These are phyloP conservation scores for Aegotheles bennettii DNA, from an alignment of 2,113 vertebrate genomes.

Conservation along the genomic window DNA sequence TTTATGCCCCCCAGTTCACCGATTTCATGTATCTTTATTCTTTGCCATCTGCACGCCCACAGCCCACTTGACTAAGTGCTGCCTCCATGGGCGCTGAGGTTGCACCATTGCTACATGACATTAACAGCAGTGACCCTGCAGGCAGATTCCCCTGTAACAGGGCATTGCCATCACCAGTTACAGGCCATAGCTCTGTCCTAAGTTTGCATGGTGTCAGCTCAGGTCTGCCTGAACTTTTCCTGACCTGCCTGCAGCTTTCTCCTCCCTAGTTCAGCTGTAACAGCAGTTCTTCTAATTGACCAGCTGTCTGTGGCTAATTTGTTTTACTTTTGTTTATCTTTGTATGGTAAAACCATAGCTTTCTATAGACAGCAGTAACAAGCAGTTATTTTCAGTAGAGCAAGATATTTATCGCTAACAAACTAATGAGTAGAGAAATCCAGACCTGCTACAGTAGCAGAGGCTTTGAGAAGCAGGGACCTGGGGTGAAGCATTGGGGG, in stretches of 20 bases:
- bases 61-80: background rate
- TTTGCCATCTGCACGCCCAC: background rate
- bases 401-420: background rate
- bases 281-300: background rate
- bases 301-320: background rate
- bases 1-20: background rate
- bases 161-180: too few species aligned
- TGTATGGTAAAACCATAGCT: background rate
- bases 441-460: background rate
- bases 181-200: too few species aligned
- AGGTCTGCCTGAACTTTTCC: background rate
- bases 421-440: background rate
- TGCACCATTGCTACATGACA: accelerated
- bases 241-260: background rate
- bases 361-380: background rate
- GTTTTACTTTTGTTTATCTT: background rate
- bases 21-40: background rate
- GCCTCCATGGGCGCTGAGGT: background rate
- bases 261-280: background rate
- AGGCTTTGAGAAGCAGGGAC: background rate
- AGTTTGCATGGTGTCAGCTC: background rate
- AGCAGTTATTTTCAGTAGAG: background rate
- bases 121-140: too few species aligned
- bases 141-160: accelerated
- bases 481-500: too few species aligned